A percentile compares a stretch with the other conserved stretches of the same genome.
phyloP scores from a whole-genome alignment of 2,888 invertebrate species.

The Sphinx pinastri region DNA sequence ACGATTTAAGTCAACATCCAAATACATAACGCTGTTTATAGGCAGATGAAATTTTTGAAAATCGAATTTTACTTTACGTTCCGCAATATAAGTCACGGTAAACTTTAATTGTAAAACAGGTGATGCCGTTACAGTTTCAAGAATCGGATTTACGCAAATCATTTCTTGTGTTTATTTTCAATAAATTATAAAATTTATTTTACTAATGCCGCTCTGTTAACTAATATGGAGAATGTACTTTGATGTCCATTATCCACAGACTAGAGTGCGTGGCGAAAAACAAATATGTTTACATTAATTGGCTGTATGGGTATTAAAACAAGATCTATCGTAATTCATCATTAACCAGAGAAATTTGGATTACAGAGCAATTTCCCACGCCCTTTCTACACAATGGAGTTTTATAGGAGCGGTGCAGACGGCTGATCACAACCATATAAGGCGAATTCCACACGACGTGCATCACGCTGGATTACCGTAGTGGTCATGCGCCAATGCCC shows the following conservation, averaged over 20 bases:
- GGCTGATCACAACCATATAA: slow-evolving; percentile 62
- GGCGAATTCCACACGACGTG: slow-evolving; percentile 68
- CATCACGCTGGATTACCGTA: slow-evolving; percentile 57
- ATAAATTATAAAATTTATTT: no score
- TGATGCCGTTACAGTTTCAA: background rate
- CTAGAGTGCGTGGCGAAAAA: no score
- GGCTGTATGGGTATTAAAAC: no score
- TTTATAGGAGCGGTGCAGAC: slow-evolving; percentile 51
- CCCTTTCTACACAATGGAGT: slow-evolving; percentile 54
- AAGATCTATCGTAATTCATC: background rate
- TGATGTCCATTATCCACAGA: no score
- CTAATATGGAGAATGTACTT: no score
- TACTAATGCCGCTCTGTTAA: no score
- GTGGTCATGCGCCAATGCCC: slow-evolving; percentile 38
- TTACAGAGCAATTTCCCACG: slow-evolving; percentile 61
- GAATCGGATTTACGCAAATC: background rate
- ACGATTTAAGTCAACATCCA: no score
- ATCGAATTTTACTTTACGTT: background rate
- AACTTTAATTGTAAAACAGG: background rate
- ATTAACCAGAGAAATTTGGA: slow-evolving; percentile 55
- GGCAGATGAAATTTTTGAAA: no score
- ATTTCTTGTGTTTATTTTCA: no score
- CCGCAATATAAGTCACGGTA: background rate
- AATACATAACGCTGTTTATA: no score
- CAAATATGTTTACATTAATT: no score